Conservation (phyloP, 2,113 vertebrate species). For the Paralichthys olivaceus region DNA sequence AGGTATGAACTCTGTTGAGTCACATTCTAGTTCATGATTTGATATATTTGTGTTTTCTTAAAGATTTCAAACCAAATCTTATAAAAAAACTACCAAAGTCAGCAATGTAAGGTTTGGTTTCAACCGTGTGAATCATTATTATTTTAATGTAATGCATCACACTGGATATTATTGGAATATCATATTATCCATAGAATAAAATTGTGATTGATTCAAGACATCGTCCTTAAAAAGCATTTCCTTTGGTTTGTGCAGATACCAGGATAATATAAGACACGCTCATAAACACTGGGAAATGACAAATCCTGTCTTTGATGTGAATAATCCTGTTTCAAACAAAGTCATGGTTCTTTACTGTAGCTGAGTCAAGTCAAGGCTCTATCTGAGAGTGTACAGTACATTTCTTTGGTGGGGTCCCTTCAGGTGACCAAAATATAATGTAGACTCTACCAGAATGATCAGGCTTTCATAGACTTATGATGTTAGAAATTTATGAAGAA, state of each 20-base stretch:
- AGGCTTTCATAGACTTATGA: conserved; percentile 1
- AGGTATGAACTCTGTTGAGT: too few relatives aligned
- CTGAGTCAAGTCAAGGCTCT: neutral
- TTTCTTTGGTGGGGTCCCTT: neutral
- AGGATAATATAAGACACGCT: neutral
- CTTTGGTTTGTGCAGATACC: neutral
- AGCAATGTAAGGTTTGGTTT: too few relatives aligned
- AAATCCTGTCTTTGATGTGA: neutral
- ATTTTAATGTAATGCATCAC: too few relatives aligned
- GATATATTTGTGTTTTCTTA: too few relatives aligned
- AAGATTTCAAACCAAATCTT: too few relatives aligned
- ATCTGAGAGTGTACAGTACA: too few relatives aligned
- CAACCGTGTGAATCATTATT: too few relatives aligned
- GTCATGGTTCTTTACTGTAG: neutral
- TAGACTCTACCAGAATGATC: neutral
- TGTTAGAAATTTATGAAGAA: neutral
- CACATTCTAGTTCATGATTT: too few relatives aligned
- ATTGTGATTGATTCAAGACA: too few relatives aligned
- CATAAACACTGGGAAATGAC: neutral
- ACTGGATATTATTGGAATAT: too few relatives aligned
- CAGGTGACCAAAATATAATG: neutral
- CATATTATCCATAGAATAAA: too few relatives aligned
- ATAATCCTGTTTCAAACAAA: neutral
- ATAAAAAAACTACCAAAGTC: too few relatives aligned
- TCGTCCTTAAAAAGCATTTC: neutral